These are phyloP conservation scores for Rhadinocentrus ornatus DNA, from an alignment of 2,797 vertebrate genomes.

Conservation along the genomic window DNA sequence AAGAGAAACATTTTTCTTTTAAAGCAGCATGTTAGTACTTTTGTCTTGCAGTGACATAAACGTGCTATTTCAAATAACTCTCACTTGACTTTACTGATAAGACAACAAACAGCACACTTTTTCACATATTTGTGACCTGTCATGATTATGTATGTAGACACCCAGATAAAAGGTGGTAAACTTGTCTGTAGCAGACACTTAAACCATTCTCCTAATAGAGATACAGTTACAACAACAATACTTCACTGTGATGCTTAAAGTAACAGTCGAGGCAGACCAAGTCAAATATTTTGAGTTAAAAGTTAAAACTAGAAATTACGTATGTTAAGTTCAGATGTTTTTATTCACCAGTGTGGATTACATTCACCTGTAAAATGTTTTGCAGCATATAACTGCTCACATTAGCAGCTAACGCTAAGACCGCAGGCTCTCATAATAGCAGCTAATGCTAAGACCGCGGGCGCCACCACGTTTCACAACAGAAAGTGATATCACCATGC, in stretches of 20 bases:
- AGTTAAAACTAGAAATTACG: too few species aligned
- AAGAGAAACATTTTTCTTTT: background rate
- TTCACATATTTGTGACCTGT: slow-evolving; percentile 17
- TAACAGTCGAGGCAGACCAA: slow-evolving; percentile 13
- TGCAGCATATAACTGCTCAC: too few species aligned
- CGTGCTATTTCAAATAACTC: slow-evolving; percentile 12
- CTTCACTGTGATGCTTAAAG: slow-evolving; percentile 22
- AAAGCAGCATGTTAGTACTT: background rate
- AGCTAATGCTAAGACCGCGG: too few species aligned
- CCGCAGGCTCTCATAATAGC: too few species aligned
- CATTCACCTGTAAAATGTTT: too few species aligned
- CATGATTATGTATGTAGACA: slow-evolving; percentile 28
- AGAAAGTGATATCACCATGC: too few species aligned
- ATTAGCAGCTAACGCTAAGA: too few species aligned
- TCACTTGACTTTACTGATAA: slow-evolving; percentile 6
- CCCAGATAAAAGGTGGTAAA: slow-evolving; percentile 12
- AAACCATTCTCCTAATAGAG: slow-evolving; percentile 30
- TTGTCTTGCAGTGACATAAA: slow-evolving; percentile 25
- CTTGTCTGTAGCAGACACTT: slow-evolving; percentile 27
- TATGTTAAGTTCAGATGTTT: too few species aligned
- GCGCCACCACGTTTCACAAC: too few species aligned
- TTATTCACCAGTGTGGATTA: too few species aligned
- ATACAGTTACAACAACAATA: slow-evolving; percentile 38
- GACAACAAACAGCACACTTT: slow-evolving; percentile 5
- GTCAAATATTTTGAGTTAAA: background rate